Base-by-base conservation (phyloP, 1,140 invertebrate genomes). In the Eupristina koningsbergeri region DNA sequence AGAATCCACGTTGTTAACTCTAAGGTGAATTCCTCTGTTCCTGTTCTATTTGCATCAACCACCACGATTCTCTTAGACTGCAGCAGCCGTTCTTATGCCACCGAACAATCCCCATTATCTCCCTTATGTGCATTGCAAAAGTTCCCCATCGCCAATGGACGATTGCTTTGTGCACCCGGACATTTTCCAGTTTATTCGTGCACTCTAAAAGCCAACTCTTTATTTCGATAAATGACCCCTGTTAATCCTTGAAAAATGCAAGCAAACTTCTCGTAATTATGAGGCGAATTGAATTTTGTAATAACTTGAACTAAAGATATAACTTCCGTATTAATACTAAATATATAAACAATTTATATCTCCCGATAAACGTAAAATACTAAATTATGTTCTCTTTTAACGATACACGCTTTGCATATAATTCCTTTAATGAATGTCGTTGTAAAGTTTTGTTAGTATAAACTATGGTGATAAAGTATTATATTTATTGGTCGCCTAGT, bases 21-120 rank as follows among this genome's bases (percentile, higher is more conserved):
- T 36, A 82, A 77, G 58, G 81, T 22, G 74, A 77, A 78, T 83
- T 83, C 45, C 81, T 76, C 81, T 83, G 81, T 77, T 13, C 0
- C 34, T 1, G 64, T 29, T 61, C 29, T 63, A 71, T 81, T 81
- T 81, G 67, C 47, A 13, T 73, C 79, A 34, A 2, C 13, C n/a
- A 11, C 45, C 29, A 17, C 11, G 41, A 75, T 45, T 75, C 45
- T 29, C 76, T 58, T 15, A 29, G 39, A 34, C 47, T 75, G 19
- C 11, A 45, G 19, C 2, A 34, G 0, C 1, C 41, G 9, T 73
- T 73, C 69, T 73, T 73, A 45, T 73, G n/a, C 69, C 19, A n/a
- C 26, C 45, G 22, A 11, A 73, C 39, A 45, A n/a, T n/a, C 0
- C n/a, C 41, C 39, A 8, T 73, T 73, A 45, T 73, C 41, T 73